A percentile compares a stretch with the other conserved stretches of the same genome.
Evolutionary conservation across 2,888 invertebrate genomes (phyloP).

Genomic region (Chouioia cunea): DNA sequence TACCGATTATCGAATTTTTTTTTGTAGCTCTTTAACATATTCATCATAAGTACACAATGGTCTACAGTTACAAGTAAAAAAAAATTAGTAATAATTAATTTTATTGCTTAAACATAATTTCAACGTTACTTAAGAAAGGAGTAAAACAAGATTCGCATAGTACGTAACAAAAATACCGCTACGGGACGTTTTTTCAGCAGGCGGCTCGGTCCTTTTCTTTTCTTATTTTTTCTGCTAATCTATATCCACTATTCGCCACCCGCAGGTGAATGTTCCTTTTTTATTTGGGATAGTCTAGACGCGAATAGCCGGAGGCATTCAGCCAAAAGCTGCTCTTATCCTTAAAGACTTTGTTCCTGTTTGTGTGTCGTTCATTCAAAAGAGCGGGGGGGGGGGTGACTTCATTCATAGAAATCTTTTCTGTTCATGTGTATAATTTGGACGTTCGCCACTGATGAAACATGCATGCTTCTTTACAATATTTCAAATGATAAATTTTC

Average conservation of each 20-base stretch:
- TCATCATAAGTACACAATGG: no score
- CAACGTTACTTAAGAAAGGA: constrained; percentile 2
- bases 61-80: no score
- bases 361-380: background rate
- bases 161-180: constrained; percentile 58
- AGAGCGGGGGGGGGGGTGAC: background rate
- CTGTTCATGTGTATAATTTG: no score
- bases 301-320: constrained; percentile 50
- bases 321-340: constrained; percentile 29
- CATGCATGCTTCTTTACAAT: no score
- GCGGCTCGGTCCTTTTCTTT: background rate
- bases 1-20: no score
- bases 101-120: no score
- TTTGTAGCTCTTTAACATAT: no score
- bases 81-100: no score
- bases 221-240: constrained; percentile 9
- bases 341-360: constrained; percentile 19
- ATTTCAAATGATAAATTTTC: no score
- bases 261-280: constrained; percentile 59
- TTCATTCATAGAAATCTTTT: no score
- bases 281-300: constrained; percentile 69
- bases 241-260: constrained; percentile 48
- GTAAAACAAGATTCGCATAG: constrained; percentile 42
- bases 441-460: no score
- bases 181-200: constrained; percentile 43